Conservation (phyloP, 2,888 invertebrate genomes). For the Ichneumon xanthorius region DNA sequence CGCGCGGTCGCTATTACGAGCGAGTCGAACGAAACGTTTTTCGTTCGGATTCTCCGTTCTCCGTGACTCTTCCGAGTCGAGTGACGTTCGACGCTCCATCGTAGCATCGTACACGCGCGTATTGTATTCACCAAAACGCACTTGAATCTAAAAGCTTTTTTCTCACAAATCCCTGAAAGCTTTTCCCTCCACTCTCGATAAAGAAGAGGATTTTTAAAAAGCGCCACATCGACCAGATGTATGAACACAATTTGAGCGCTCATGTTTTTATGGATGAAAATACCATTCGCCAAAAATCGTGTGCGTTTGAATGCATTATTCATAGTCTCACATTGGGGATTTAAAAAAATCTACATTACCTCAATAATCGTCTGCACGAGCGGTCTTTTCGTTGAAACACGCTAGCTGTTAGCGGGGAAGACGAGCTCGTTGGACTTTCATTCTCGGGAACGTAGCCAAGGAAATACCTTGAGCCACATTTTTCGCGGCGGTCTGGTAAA, state of each 20-base stretch:
- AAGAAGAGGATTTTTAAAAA: not conserved
- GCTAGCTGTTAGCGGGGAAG: not conserved
- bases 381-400: constrained; percentile 5
- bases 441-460: constrained; percentile 39
- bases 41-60: constrained; percentile 6
- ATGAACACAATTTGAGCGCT: not conserved
- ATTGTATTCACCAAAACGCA: constrained; percentile 6
- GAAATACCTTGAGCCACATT: constrained; percentile 17
- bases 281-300: not conserved
- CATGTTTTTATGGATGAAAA: not conserved
- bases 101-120: not conserved
- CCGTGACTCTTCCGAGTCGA: constrained; percentile 29
- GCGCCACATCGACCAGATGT: not conserved
- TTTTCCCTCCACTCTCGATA: not conserved
- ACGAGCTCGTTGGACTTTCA: constrained; percentile 21
- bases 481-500: constrained; percentile 31
- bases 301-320: constrained; percentile 4
- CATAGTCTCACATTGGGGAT: not conserved
- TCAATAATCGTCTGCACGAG: not conserved
- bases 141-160: constrained; percentile 35
- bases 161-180: constrained; percentile 2
- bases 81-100: constrained; percentile 36
- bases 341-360: not conserved
- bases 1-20: constrained; percentile 31
- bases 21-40: constrained; percentile 43